A percentile compares a stretch with the other conserved stretches of the same genome.
Evolutionary conservation across 2,888 invertebrate species (phyloP).

Genomic region (Trichopoda pennipes): DNA sequence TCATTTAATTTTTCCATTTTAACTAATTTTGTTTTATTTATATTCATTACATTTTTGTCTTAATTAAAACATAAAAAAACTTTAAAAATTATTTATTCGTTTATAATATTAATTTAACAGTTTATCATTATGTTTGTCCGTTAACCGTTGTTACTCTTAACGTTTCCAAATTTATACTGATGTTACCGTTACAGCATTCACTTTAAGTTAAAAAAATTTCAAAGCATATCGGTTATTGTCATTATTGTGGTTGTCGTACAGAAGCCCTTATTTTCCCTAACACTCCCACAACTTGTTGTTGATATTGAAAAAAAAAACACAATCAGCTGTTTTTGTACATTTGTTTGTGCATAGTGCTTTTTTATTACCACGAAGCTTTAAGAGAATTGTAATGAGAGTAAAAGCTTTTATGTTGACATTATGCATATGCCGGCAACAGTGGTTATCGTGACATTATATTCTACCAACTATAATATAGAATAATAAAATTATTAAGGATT

Average conservation of each 20-base stretch:
- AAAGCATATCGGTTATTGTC: background rate
- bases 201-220: slow-evolving; percentile 34
- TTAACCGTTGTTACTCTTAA: slow-evolving; percentile 44
- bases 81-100: background rate
- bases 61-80: no score
- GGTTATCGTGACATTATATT: background rate
- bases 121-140: slow-evolving; percentile 31
- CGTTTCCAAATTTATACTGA: slow-evolving; percentile 56
- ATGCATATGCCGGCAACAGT: slow-evolving; percentile 55
- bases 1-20: no score
- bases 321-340: slow-evolving; percentile 62
- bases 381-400: slow-evolving; percentile 15
- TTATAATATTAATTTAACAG: background rate
- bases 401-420: slow-evolving; percentile 49
- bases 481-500: no score
- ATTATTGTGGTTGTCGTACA: background rate
- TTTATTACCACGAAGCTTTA: slow-evolving; percentile 60
- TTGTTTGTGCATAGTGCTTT: slow-evolving; percentile 54
- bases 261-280: background rate
- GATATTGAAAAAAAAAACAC: slow-evolving; percentile 4
- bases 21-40: no score
- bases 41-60: no score
- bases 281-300: slow-evolving; percentile 18
- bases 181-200: slow-evolving; percentile 48
- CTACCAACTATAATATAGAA: background rate